Conservation (phyloP, 2,888 invertebrate genomes). For the Clusia tigrina region DNA sequence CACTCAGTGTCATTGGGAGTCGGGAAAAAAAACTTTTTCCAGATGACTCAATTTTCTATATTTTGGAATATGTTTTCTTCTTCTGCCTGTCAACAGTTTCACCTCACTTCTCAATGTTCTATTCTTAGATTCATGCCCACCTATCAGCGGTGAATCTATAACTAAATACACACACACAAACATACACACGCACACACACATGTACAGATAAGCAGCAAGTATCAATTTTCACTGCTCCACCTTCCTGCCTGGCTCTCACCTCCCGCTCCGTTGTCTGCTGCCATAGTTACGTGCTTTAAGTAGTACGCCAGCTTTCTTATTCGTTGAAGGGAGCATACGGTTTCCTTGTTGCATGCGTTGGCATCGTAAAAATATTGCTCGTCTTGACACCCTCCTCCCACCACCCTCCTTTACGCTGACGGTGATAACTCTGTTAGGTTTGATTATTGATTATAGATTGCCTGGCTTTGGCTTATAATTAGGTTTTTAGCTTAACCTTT, state of each 20-base stretch:
- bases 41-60: too few species aligned
- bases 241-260: background rate
- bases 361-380: background rate
- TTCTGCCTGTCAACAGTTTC: too few species aligned
- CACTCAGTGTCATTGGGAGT: too few species aligned
- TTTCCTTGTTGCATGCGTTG: background rate
- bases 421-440: background rate
- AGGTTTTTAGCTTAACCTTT: conserved; percentile 10
- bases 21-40: too few species aligned
- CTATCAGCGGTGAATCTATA: background rate
- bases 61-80: too few species aligned
- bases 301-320: background rate
- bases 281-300: background rate
- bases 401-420: background rate
- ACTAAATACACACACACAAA: background rate
- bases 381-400: too few species aligned
- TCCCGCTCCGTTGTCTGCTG: background rate
- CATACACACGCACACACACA: conserved; percentile 1
- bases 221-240: background rate
- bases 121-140: background rate
- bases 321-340: background rate
- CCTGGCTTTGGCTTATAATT: conserved; percentile 4
- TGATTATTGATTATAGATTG: conserved; percentile 10
- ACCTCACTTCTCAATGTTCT: too few species aligned
- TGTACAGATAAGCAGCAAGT: too few species aligned